Evolutionary conservation across 2,797 vertebrate species (phyloP), one percentile per base, ranked within the genome.

Genomic region (Anabas testudineus): DNA sequence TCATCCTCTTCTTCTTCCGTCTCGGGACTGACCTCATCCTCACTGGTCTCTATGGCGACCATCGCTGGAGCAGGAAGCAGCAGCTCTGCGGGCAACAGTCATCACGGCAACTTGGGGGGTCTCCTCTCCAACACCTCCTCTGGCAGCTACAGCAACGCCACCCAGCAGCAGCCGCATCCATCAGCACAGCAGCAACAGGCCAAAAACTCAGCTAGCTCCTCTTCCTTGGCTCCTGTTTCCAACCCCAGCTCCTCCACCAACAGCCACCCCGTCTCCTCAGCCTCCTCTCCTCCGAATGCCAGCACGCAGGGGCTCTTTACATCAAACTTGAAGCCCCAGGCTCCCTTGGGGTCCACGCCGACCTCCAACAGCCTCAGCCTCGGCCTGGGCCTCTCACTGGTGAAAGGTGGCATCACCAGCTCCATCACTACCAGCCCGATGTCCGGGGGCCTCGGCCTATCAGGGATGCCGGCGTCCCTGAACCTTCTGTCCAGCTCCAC

Each of bases 61-160:
- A 47, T 90, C 0, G 30, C 86, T 2, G 90, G 72, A 22, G 82
- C 85, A 13, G 87, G 82, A 22, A 67, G 76, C 45, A 7, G 87
- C 41, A 34, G 78, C 48, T 76, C 77, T 0, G 90, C 83, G 67
- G 81, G 74, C 71, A 88, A 65, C 87, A 76, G 87, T 28, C 89
- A 90, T 21, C 82, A 87, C 24, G 71, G 61, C 76, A 92, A 7
- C 78, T 77, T 84, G 24, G 87, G 89, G 7, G 82, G 81, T 42
- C 79, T 89, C 88, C 92, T 87, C 53, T 84, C 91, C 82, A 91
- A 88, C 89, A 83, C 77, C 2, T 82, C 76, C 0, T 81, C 87
- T 0, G 87, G 93, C 87, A 94, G 93, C 92, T 94, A 94, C 82
- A 94, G 93, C 86, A 93, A 87, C 60, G 94, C 87, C 67, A 95